Evolutionary conservation across 2,113 vertebrate species (phyloP).

Genomic region (Alaudala cheleensis): DNA sequence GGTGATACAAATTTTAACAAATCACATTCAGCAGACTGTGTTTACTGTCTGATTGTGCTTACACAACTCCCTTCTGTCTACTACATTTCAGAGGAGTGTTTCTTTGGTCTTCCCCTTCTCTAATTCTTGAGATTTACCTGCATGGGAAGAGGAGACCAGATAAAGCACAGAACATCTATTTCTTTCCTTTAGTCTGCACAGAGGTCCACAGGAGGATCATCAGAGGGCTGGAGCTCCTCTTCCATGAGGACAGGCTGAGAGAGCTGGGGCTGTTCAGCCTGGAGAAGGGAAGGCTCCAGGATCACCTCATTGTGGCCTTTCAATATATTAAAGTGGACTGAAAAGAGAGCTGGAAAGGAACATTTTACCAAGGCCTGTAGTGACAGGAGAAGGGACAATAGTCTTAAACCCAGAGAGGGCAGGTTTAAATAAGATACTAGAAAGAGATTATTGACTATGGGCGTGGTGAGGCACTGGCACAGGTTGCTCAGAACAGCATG

Average conservation of each 20-base stretch:
- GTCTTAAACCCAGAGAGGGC: not conserved
- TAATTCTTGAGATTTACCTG: not conserved
- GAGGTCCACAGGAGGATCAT: not conserved
- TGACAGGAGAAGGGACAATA: not conserved
- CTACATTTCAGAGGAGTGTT: not conserved
- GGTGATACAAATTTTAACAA: rapidly evolving
- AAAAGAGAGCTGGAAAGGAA: not conserved
- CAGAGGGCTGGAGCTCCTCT: not conserved
- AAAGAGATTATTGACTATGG: not conserved
- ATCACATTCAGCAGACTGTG: not conserved
- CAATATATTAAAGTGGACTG: not conserved
- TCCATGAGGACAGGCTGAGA: not conserved
- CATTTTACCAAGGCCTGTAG: not conserved
- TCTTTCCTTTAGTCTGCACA: not conserved
- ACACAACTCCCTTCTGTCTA: not conserved
- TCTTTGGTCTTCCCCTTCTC: not conserved
- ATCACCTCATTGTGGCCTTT: not conserved
- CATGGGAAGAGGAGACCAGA: not conserved
- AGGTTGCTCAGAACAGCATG: not conserved
- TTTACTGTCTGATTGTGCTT: no score
- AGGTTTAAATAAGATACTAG: not conserved
- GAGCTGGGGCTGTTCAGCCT: not conserved
- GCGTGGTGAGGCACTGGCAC: not conserved
- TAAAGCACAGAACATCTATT: not conserved
- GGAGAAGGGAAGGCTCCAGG: not conserved